Percentiles rank a stretch among this genome's conserved stretches.
Evolutionary conservation across 2,797 vertebrate species (phyloP).

Genomic region (Melanotaenia maccullochi): DNA sequence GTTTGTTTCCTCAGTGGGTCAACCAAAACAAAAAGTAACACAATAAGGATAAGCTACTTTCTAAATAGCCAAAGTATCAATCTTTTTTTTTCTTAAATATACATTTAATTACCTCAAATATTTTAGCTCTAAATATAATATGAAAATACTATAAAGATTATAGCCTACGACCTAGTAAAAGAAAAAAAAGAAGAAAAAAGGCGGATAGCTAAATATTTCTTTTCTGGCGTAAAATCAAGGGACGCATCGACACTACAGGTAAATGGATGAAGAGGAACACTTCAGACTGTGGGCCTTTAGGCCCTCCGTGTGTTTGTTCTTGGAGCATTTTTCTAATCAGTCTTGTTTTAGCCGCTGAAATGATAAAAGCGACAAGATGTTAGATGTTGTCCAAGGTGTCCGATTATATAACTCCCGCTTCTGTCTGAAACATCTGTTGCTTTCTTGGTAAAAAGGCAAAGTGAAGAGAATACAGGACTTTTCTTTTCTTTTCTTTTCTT

Average conservation of each 20-base stretch:
- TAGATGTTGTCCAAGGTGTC: neutral
- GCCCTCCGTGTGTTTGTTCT: slow-evolving; percentile 20
- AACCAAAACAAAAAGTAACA: neutral
- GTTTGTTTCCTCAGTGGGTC: neutral
- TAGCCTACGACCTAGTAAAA: neutral
- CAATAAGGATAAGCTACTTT: neutral
- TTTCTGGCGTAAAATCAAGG: slow-evolving; percentile 4
- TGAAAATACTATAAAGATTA: slow-evolving; percentile 1
- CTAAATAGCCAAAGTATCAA: neutral
- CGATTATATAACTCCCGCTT: slow-evolving; percentile 13
- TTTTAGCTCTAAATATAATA: neutral
- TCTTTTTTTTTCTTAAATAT: neutral
- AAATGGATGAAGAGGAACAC: slow-evolving; percentile 11
- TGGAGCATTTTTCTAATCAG: slow-evolving; percentile 9
- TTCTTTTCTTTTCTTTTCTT: neutral
- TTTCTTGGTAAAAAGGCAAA: neutral
- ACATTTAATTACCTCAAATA: neutral
- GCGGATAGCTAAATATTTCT: too few relatives aligned
- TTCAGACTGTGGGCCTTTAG: slow-evolving; percentile 27
- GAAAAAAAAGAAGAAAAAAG: neutral
- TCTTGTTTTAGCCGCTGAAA: slow-evolving; percentile 23
- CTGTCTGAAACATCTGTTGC: slow-evolving; percentile 31
- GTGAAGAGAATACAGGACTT: neutral
- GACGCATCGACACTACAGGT: slow-evolving; percentile 44
- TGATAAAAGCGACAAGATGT: slow-evolving; percentile 18